A percentile compares a stretch with the other conserved stretches of the same genome.
These are phyloP conservation scores for Heliothis subflexa DNA, from an alignment of 1,140 invertebrate species.

Conservation along the genomic window DNA sequence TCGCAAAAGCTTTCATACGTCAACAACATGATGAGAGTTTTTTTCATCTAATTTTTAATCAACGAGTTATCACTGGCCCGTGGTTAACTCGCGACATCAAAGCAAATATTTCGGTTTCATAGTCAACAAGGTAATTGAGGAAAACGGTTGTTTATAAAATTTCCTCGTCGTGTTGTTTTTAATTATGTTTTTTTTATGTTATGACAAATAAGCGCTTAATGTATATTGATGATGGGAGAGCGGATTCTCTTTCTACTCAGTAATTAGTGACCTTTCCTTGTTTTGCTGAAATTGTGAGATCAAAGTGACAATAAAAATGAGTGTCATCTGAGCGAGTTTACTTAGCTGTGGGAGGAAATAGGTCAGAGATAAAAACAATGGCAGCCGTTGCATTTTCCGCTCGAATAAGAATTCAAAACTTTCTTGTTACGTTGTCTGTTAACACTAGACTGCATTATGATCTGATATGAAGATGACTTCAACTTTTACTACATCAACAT, in stretches of 20 bases:
- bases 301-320: slow-evolving; percentile 6
- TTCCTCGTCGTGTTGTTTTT: slow-evolving; percentile 28
- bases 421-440: slow-evolving; percentile 9
- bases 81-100: slow-evolving; percentile 34
- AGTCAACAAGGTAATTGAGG: slow-evolving; percentile 35
- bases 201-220: slow-evolving; percentile 2
- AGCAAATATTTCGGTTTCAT: slow-evolving; percentile 36
- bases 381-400: slow-evolving; percentile 8
- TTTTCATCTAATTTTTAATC: slow-evolving; percentile 41
- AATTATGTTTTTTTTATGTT: slow-evolving; percentile 30
- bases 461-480: too few species aligned
- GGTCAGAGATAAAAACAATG: slow-evolving; percentile 24
- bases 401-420: slow-evolving; percentile 14
- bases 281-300: background rate
- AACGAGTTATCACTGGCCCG: slow-evolving; percentile 18
- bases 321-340: background rate
- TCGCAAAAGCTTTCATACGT: background rate
- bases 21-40: slow-evolving; percentile 4
- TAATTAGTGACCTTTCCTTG: slow-evolving; percentile 1
- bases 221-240: background rate
- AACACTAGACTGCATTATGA: too few species aligned
- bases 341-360: background rate
- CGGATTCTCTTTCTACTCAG: background rate
- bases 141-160: slow-evolving; percentile 28
- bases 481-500: too few species aligned